These are phyloP conservation scores for Drosophila anceps DNA, from an alignment of 2,888 invertebrate species.

Conservation along the genomic window DNA sequence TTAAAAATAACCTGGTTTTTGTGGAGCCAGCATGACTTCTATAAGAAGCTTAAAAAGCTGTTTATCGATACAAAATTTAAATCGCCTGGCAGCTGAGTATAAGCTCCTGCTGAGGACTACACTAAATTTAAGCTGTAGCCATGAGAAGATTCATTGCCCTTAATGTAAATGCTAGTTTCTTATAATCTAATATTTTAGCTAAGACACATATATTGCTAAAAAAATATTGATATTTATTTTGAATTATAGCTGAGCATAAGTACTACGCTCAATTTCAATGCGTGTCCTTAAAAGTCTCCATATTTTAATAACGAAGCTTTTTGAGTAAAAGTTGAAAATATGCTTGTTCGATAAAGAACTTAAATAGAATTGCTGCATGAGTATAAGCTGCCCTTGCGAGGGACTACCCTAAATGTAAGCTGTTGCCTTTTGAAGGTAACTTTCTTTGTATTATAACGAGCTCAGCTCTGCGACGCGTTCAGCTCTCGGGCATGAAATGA, in stretches of 20 bases:
- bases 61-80: not conserved
- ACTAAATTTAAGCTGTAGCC: not conserved
- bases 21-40: not conserved
- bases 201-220: not conserved
- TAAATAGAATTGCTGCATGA: conserved; percentile 2
- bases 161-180: not conserved
- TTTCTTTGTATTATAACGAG: conserved; percentile 41
- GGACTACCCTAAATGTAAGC: conserved; percentile 21
- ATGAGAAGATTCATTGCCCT: not conserved
- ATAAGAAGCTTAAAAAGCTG: not conserved
- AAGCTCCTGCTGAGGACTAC: no score
- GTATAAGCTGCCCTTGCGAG: not conserved
- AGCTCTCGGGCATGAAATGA: conserved; percentile 61
- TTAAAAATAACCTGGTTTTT: not conserved
- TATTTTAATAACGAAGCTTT: not conserved
- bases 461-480: conserved; percentile 39
- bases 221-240: not conserved
- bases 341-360: not conserved
- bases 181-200: not conserved
- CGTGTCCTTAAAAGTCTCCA: not conserved
- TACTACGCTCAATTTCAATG: not conserved
- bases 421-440: conserved; percentile 24
- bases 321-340: not conserved
- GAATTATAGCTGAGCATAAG: not conserved
- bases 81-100: not conserved